phyloP scores from a whole-genome alignment of 2,113 vertebrate genomes.

The Gymnorhina tibicen region DNA sequence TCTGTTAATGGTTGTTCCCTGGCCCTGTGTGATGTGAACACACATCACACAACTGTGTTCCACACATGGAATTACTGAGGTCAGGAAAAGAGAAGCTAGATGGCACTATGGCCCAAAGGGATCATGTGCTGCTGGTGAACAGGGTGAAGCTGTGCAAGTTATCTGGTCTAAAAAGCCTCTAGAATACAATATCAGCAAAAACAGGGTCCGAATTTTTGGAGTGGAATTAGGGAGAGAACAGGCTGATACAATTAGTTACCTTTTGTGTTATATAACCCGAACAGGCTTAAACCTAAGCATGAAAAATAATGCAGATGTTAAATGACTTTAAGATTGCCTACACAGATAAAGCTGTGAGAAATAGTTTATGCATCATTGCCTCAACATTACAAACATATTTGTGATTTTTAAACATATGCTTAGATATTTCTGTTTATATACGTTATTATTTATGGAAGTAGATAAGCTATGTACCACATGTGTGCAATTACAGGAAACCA shows the following conservation, averaged over 20 bases:
- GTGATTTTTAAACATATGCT: neutral
- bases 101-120: constrained; percentile 63
- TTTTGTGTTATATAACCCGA: neutral
- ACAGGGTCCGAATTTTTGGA: neutral
- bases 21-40: too few relatives aligned
- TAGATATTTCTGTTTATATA: neutral
- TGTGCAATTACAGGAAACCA: neutral
- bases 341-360: neutral
- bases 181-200: neutral
- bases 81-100: constrained; percentile 60
- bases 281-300: neutral
- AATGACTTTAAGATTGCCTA: neutral
- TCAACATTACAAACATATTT: neutral
- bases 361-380: neutral
- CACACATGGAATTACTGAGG: neutral
- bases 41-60: neutral
- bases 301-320: neutral
- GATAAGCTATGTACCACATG: neutral
- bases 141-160: neutral
- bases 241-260: neutral
- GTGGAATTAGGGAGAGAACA: neutral
- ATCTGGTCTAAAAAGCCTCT: neutral
- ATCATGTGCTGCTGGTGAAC: neutral
- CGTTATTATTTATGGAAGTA: neutral
- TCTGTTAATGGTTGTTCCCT: neutral